These are phyloP conservation scores for Coenobita brevimanus DNA, from an alignment of 1,140 invertebrate species.

Conservation along the genomic window DNA sequence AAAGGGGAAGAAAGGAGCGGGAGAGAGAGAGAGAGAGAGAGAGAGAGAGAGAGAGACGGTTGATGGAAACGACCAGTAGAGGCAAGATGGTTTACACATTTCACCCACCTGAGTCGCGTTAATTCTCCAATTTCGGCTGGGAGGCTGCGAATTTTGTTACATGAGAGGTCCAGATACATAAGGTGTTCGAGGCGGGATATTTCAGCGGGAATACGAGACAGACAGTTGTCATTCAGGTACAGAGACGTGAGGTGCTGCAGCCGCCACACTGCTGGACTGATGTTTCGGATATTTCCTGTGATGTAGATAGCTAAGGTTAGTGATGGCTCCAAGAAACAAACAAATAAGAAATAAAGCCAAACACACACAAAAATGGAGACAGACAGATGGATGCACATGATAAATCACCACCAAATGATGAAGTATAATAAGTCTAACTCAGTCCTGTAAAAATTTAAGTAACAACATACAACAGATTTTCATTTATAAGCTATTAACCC, in stretches of 20 bases:
- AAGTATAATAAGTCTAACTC: too few relatives aligned
- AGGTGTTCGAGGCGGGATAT: slow-evolving; percentile 89
- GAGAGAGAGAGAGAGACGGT: not conserved
- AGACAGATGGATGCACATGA: too few relatives aligned
- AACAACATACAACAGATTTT: too few relatives aligned
- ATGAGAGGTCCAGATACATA: slow-evolving; percentile 91
- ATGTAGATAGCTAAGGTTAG: slow-evolving; percentile 59
- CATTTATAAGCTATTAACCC: too few relatives aligned
- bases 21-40: not conserved
- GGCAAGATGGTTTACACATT: too few relatives aligned
- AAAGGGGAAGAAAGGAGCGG: too few relatives aligned
- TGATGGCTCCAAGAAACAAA: not conserved
- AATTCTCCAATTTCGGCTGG: slow-evolving; percentile 97
- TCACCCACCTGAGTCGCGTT: slow-evolving; percentile 78
- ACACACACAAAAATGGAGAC: not conserved
- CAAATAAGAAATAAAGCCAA: not conserved
- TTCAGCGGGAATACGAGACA: slow-evolving; percentile 90
- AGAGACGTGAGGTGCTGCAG: slow-evolving; percentile 92
- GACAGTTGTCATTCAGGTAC: slow-evolving; percentile 95
- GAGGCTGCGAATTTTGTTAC: slow-evolving; percentile 93
- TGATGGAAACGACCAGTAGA: too few relatives aligned
- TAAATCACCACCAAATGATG: too few relatives aligned
- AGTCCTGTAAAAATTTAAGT: too few relatives aligned
- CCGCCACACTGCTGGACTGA: slow-evolving; percentile 92
- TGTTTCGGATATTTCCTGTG: slow-evolving; percentile 91